Base-by-base conservation (phyloP, 2,888 invertebrate species). In the Colletes collaris region DNA sequence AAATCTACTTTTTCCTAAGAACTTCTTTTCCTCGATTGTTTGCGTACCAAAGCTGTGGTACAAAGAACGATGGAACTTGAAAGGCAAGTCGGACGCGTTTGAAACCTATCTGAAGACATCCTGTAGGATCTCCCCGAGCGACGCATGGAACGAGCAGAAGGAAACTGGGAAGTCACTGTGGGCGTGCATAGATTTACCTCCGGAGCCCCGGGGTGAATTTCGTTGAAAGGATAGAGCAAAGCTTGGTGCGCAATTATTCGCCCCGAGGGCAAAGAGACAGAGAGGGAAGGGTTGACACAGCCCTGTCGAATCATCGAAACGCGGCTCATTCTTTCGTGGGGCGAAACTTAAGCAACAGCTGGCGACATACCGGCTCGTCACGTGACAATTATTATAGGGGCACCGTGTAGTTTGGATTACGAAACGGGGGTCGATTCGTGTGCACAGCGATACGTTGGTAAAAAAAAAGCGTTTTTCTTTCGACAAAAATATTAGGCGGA, bases 361-460 rank as follows among this genome's bases (percentile, higher is more conserved):
- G 86, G 76, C 80, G 72, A 71, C 64, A 55, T 77, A 71, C 66
- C 72, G 73, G 67, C 63, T 79, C 74, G 66, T 84, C 82, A 72
- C 77, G 83, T 79, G 86, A 86, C 86, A 80, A 86, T 86, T 83
- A 79, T 84, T 77, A 77, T 59, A 75, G 78, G 86, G 86, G 76
- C 60, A 72, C 78, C 67, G 75, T 62, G 59, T 66, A 83, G 70
- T 73, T 82, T 60, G 75, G 75, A 82, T 84, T 76, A 84, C 60
- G 73, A 65, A 60, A 60, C 59, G 52, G 69, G 70, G 69, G 70
- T 64, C 65, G 69, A 62, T 50, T 37, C 50, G 7, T 62, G 13
- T 19, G 19, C 13, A 11, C 13, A 13, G n/a, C 40, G 50, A 62
- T 40, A 70, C 65, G 55, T 40, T 49, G 13, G 27, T 63, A 59